Percentiles rank a stretch among this genome's conserved stretches.
These are phyloP conservation scores for Scaptomyza hsui DNA, from an alignment of 1,140 invertebrate genomes.

Conservation along the genomic window DNA sequence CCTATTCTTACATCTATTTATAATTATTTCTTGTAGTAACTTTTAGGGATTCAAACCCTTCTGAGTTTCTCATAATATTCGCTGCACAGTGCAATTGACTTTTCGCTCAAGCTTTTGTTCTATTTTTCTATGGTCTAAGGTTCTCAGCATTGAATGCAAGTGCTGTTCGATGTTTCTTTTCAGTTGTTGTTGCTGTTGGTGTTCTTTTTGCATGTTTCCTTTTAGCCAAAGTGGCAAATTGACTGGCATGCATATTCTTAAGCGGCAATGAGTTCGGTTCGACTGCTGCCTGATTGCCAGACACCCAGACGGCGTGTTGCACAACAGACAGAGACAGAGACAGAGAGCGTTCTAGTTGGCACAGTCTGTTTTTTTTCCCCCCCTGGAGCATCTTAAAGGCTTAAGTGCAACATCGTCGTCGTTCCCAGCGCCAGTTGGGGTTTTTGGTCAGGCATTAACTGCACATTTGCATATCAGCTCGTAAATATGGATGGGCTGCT, in stretches of 20 bases:
- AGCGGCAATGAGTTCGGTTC: constrained; percentile 38
- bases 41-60: background rate
- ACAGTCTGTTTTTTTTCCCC: background rate
- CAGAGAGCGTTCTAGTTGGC: constrained; percentile 8
- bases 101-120: constrained; percentile 71
- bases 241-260: constrained; percentile 74
- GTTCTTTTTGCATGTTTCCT: constrained; percentile 71
- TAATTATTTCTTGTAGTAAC: too few species aligned
- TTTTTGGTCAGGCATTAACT: constrained; percentile 56
- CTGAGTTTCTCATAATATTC: background rate
- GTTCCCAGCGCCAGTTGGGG: constrained; percentile 71
- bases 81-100: constrained; percentile 70
- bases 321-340: background rate
- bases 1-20: too few species aligned
- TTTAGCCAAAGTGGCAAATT: constrained; percentile 82
- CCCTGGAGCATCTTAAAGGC: constrained; percentile 61
- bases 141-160: constrained; percentile 66
- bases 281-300: constrained; percentile 54
- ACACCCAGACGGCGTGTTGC: constrained; percentile 38
- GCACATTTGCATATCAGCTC: constrained; percentile 79
- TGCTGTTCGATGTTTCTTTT: constrained; percentile 68
- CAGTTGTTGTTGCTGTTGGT: constrained; percentile 38
- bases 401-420: constrained; percentile 65
- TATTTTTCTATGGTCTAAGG: constrained; percentile 59
- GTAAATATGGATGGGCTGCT: constrained; percentile 77